phyloP scores from a whole-genome alignment of 2,888 invertebrate genomes.

The Netelia melanura region DNA sequence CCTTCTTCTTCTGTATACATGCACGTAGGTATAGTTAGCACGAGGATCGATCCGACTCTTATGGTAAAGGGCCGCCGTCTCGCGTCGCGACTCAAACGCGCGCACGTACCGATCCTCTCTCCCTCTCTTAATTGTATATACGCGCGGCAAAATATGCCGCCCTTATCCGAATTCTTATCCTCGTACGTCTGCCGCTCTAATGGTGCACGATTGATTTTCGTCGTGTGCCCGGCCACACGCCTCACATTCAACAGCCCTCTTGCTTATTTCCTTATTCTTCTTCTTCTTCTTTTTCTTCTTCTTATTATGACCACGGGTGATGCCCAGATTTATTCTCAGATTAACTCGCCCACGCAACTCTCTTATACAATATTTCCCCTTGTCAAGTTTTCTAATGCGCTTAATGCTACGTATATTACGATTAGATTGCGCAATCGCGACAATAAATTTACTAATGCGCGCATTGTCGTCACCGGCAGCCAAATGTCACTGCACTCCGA shows the following conservation, averaged over 20 bases:
- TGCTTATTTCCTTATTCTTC: not conserved
- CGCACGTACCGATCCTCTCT: not conserved
- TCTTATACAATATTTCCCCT: constrained; percentile 11
- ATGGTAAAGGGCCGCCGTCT: not conserved
- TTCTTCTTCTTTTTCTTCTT: not conserved
- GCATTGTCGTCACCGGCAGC: too few species aligned
- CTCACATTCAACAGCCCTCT: constrained; percentile 13
- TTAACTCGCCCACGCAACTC: constrained; percentile 20
- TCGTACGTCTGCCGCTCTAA: constrained; percentile 66
- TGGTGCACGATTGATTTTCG: constrained; percentile 77
- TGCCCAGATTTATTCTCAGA: constrained; percentile 34
- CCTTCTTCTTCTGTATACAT: constrained; percentile 6
- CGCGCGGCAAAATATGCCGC: constrained; percentile 66
- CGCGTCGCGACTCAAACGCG: too few species aligned
- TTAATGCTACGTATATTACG: not conserved
- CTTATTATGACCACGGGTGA: constrained; percentile 23
- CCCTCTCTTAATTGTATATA: constrained; percentile 61
- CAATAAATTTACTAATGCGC: not conserved
- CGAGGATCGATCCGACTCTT: constrained; percentile 65
- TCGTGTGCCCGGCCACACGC: constrained; percentile 74
- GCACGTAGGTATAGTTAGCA: not conserved
- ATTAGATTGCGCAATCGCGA: constrained; percentile 1
- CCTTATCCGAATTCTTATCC: constrained; percentile 72
- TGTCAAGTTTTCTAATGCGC: constrained; percentile 2
- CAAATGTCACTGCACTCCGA: constrained; percentile 1